Percentiles rank a stretch among this genome's conserved stretches.
These are phyloP conservation scores for Uropsilus gracilis DNA, from an alignment of 2,113 vertebrate species.

Conservation along the genomic window DNA sequence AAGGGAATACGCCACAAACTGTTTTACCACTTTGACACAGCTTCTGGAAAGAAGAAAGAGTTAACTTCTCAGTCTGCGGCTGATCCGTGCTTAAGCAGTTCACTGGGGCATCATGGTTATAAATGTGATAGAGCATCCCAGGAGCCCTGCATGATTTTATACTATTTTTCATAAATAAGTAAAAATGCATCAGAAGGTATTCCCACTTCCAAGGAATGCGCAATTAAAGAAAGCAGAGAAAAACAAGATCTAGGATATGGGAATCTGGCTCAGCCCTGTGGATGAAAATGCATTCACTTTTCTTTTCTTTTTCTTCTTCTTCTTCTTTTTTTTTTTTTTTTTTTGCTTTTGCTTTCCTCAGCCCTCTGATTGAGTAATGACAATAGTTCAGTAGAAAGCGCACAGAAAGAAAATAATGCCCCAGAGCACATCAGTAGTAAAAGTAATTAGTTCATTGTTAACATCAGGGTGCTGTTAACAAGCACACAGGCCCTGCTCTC, in stretches of 20 bases:
- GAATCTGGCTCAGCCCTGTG: conserved; percentile 61
- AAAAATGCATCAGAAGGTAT: conserved; percentile 80
- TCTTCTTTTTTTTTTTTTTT: conserved; percentile 58
- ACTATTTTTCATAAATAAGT: conserved; percentile 83
- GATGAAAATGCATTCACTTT: conserved; percentile 71
- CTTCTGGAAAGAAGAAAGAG: conserved; percentile 71
- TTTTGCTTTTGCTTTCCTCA: conserved; percentile 51
- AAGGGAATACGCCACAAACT: conserved; percentile 59
- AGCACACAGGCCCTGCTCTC: conserved; percentile 71
- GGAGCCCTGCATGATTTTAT: conserved; percentile 77
- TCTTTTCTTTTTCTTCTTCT: no score
- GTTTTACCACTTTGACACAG: conserved; percentile 57
- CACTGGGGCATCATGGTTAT: conserved; percentile 76
- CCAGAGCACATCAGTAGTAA: conserved; percentile 79
- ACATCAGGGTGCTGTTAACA: conserved; percentile 75
- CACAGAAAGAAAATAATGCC: conserved; percentile 79
- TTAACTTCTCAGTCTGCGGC: conserved; percentile 74
- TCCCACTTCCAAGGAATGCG: conserved; percentile 74
- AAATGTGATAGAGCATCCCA: conserved; percentile 78
- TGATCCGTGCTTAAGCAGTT: conserved; percentile 79
- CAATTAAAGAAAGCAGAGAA: conserved; percentile 77
- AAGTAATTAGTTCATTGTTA: conserved; percentile 83
- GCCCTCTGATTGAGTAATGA: conserved; percentile 76
- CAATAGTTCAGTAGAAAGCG: conserved; percentile 77
- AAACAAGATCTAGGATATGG: conserved; percentile 58